phyloP scores from a whole-genome alignment of 2,797 vertebrate species.

The Nyctibius grandis region DNA sequence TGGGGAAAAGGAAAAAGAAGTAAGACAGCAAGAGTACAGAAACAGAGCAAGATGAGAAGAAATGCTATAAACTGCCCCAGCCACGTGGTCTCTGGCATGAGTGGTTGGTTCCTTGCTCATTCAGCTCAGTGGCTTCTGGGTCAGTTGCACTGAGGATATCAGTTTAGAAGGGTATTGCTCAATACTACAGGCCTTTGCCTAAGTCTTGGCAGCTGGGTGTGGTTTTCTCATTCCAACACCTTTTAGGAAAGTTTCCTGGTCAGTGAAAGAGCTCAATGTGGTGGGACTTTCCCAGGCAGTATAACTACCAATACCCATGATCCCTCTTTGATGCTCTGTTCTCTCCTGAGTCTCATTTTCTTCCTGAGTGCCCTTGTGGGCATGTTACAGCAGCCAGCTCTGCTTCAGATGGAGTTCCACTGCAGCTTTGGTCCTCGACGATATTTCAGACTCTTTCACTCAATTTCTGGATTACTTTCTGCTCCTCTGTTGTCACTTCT shows the following conservation, averaged over 20 bases:
- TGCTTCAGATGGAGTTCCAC: neutral
- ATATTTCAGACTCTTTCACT: neutral
- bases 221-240: neutral
- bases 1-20: neutral
- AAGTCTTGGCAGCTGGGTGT: neutral
- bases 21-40: neutral
- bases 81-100: accelerated
- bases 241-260: neutral
- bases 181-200: neutral
- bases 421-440: neutral
- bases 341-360: neutral
- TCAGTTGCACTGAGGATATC: neutral
- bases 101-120: neutral
- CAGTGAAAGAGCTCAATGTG: neutral
- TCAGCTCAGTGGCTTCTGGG: neutral
- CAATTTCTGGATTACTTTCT: neutral
- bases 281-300: neutral
- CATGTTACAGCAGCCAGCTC: neutral
- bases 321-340: neutral
- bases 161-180: neutral
- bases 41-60: neutral
- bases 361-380: neutral
- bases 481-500: neutral
- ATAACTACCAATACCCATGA: neutral
- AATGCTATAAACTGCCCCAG: neutral